A percentile compares a stretch with the other conserved stretches of the same genome.
Evolutionary conservation across 1,140 invertebrate genomes (phyloP).

Genomic region (Cepaea nemoralis): DNA sequence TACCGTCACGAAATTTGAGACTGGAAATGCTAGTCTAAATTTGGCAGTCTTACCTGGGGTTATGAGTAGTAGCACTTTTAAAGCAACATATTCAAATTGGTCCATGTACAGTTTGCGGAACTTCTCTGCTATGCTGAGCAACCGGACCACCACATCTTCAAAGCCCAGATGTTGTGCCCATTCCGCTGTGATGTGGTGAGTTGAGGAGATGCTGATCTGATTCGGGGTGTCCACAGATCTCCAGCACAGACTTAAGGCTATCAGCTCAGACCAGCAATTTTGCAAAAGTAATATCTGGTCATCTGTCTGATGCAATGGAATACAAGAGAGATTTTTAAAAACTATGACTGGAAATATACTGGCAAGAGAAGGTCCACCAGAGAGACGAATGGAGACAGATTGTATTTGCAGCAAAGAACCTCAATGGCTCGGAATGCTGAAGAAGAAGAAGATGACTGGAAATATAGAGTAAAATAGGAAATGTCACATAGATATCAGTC

Average conservation of each 20-base stretch:
- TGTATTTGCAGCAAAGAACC: too few species aligned
- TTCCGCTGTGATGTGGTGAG: slow-evolving; percentile 82
- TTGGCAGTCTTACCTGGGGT: slow-evolving; percentile 83
- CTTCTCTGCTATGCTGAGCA: slow-evolving; percentile 95
- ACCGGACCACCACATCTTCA: slow-evolving; percentile 80
- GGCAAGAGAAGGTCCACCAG: too few species aligned
- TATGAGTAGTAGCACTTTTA: slow-evolving; percentile 92
- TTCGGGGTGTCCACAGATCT: slow-evolving; percentile 61
- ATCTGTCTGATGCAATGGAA: slow-evolving; percentile 80
- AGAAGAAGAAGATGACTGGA: too few species aligned
- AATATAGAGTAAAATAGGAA: too few species aligned
- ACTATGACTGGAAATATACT: too few species aligned
- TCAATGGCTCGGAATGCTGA: too few species aligned
- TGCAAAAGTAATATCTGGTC: slow-evolving; percentile 96
- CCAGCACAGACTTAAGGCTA: slow-evolving; percentile 79
- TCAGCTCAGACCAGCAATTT: slow-evolving; percentile 96
- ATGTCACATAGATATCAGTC: too few species aligned
- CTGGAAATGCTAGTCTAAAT: too few species aligned
- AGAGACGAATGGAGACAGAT: too few species aligned
- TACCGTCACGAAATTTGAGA: neutral
- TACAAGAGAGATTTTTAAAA: too few species aligned
- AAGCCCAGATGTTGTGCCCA: slow-evolving; percentile 80
- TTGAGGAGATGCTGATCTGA: slow-evolving; percentile 77
- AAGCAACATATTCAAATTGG: slow-evolving; percentile 94
- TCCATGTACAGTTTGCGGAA: slow-evolving; percentile 90